Base-by-base conservation (phyloP, 2,797 vertebrate species). In the Pygocentrus nattereri region DNA sequence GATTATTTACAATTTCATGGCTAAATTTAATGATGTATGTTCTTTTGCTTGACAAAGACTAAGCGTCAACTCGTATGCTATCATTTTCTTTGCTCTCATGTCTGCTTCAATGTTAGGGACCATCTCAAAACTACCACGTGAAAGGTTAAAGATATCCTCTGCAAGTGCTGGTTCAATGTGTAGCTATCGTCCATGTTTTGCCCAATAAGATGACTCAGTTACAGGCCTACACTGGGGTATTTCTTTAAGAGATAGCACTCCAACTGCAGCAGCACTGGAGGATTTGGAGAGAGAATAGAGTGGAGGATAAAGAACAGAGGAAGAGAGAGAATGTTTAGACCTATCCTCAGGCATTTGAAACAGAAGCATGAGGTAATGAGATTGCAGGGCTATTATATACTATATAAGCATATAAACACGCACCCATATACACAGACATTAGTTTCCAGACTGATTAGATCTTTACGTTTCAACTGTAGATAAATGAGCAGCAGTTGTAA, bases 401-500 rank as follows among this genome's bases (percentile, higher is more conserved):
- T 27, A n/a, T n/a, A n/a, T 72, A 31, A 71, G 11, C 61, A 50
- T 61, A 38, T 27, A 54, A 38, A 72, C 77, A 71, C 65, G 72
- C 80, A 77, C 67, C 52, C 67, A 77, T 56, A 65, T 44, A 72
- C 56, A 34, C 34, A 31, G 19, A 52, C 64, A 58, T 44, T 34
- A 12, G 25, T 41, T 72, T 71, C 47, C 52, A n/a, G 65, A 59
- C 54, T 25, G 56, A 81, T 79, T 50, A 77, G 56, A 75, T 83
- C 73, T 83, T 68, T 78, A 67, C 61, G 83, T 81, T 78, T 49
- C 21, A 6, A 38, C 67, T 58, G 72, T 50, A 72, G 79, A 74
- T 80, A 74, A 78, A 73, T 79, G 79, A 85, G 52, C 79, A 78
- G 78, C 70, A 82, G 73, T 72, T 64, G 62, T 30, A 7, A 18